These are phyloP conservation scores for Cosmorhoe ocellata DNA, from an alignment of 2,888 invertebrate genomes.

Conservation along the genomic window DNA sequence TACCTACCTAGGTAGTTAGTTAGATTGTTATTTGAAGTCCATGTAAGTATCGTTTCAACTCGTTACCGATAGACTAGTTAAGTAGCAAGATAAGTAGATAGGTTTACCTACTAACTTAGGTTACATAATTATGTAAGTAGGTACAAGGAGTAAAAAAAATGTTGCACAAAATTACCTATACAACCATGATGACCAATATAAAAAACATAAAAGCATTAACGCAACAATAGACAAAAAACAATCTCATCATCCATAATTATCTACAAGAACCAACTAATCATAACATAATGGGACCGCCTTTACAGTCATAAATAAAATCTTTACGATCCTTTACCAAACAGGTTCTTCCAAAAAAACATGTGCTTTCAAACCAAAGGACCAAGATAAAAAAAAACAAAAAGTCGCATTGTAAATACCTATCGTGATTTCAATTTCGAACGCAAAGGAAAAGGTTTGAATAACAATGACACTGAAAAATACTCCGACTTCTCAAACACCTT, in stretches of 20 bases:
- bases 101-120: background rate
- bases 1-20: too few species aligned
- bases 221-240: constrained; percentile 46
- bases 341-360: constrained; percentile 57
- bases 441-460: constrained; percentile 51
- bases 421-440: constrained; percentile 49
- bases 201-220: constrained; percentile 29
- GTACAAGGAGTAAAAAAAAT: background rate
- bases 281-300: constrained; percentile 68
- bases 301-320: constrained; percentile 59
- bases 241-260: constrained; percentile 69
- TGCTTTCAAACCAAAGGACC: constrained; percentile 44
- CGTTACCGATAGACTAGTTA: too few species aligned
- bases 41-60: too few species aligned
- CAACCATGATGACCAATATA: constrained; percentile 35
- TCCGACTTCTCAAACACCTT: constrained; percentile 57
- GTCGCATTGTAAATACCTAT: constrained; percentile 61
- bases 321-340: constrained; percentile 56
- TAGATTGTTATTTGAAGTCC: too few species aligned
- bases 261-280: constrained; percentile 60
- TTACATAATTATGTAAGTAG: too few species aligned
- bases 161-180: constrained; percentile 24
- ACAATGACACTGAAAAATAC: constrained; percentile 70
- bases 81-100: too few species aligned
- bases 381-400: constrained; percentile 49